Conservation (phyloP, 1,140 invertebrate species). For the Lordiphosa stackelbergi region DNA sequence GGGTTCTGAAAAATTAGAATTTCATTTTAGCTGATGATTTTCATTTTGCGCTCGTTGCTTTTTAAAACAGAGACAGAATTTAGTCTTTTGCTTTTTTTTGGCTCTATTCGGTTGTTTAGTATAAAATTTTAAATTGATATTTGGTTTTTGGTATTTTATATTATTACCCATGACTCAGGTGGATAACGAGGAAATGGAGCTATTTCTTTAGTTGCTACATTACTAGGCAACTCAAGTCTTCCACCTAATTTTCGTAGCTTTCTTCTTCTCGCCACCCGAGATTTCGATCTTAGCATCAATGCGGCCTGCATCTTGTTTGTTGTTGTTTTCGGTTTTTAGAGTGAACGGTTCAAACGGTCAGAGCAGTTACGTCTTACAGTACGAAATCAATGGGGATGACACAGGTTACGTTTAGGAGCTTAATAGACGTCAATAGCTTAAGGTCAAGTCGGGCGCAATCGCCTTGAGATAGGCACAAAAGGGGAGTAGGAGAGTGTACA, state of each 20-base stretch:
- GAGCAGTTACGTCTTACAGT: conserved; percentile 42
- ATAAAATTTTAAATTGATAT: conserved; percentile 60
- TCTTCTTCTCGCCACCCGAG: conserved; percentile 86
- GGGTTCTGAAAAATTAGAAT: conserved; percentile 41
- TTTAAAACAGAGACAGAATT: conserved; percentile 22
- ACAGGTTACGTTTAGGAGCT: conserved; percentile 75
- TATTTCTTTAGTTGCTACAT: conserved; percentile 90
- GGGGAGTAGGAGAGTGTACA: conserved; percentile 56
- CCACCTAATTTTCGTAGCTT: conserved; percentile 83
- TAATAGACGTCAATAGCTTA: conserved; percentile 67
- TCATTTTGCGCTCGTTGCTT: conserved; percentile 66
- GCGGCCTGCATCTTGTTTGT: conserved; percentile 91
- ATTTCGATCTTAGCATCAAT: conserved; percentile 91
- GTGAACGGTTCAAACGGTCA: conserved; percentile 54
- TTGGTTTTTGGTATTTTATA: conserved; percentile 46
- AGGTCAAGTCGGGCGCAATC: conserved; percentile 42
- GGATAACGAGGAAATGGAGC: conserved; percentile 90
- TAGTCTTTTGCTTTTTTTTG: conserved; percentile 36
- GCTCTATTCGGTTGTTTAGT: conserved; percentile 52
- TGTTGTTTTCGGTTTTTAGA: conserved; percentile 74
- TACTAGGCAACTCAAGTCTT: conserved; percentile 88
- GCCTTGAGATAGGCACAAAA: conserved; percentile 65
- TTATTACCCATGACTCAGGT: conserved; percentile 85
- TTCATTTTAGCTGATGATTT: conserved; percentile 66
- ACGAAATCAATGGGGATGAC: conserved; percentile 66